Base-by-base conservation (phyloP, 30 jellyfish, hydroid and myxozoan species). In the Chrysaora quinquecirrha region DNA sequence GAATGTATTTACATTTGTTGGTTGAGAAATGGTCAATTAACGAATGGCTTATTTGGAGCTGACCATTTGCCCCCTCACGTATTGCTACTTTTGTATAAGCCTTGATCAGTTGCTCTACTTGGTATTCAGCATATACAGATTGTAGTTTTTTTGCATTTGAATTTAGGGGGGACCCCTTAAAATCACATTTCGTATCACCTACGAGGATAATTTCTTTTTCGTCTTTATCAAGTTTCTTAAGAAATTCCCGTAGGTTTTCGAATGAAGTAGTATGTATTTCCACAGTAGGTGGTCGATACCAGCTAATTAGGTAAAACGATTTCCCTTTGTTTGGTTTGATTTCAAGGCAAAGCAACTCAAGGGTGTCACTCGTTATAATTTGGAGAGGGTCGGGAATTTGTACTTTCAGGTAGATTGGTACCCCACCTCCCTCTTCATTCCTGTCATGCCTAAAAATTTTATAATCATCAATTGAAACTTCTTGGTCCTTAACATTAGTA, bases 231-330 rank as follows among this genome's bases (percentile, higher is more conserved):
- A 60, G 72, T 60, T 60, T 21, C 72, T 60, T 60, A 25, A 60
- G 32, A 60, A 25, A n/a, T 25, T 60, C 72, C n/a, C 72, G 28
- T 60, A 60, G 72, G 32, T n/a, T 60, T 60, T 60, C 72, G n/a
- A 60, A 60, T n/a, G 72, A 60, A 25, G 23, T 22, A n/a, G 28
- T 25, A 25, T 60, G 20, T 43, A 43, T 43, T 43, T 43, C 58
- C 58, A 9, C 58, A 60, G 32, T 60, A 60, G 72, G 72, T n/a
- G 72, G 72, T 25, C 72, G 72, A 60, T 60, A 60, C 72, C 72
- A 60, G 72, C 72, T n/a, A n/a, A 60, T 25, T n/a, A 60, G 58
- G 32, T n/a, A 60, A 60, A 60, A 60, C 72, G 72, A 25, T 25
- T 60, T 60, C 32, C 72, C 72, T n/a, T 60, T 21, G 32, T 60